phyloP scores from a whole-genome alignment of 30 jellyfish, hydroid and myxozoan species.

The Sanderia malayensis region DNA sequence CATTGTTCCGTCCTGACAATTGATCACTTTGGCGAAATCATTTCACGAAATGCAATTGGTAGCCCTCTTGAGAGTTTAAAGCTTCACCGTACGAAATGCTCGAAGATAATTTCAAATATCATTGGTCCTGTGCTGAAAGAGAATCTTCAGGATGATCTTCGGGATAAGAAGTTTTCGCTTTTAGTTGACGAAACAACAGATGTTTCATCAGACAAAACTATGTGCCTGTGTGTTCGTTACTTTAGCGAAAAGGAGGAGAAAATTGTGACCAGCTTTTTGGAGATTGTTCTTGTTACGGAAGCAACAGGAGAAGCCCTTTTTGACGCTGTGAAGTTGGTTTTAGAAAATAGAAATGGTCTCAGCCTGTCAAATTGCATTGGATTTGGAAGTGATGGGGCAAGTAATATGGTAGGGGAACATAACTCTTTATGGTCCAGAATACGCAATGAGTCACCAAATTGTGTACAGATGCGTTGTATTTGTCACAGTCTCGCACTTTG shows the following conservation, averaged over 20 bases:
- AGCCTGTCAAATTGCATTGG: background rate
- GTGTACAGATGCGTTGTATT: conserved; percentile 18
- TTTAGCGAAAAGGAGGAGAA: conserved; percentile 15
- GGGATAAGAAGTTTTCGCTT: conserved; percentile 18
- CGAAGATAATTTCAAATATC: background rate
- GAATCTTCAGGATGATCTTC: conserved; percentile 19
- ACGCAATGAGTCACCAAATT: conserved; percentile 27
- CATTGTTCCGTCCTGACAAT: conserved; percentile 1
- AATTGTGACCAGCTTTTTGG: conserved; percentile 18
- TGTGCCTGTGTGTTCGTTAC: conserved; percentile 15
- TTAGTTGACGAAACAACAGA: background rate
- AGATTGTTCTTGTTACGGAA: background rate
- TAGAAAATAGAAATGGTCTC: background rate
- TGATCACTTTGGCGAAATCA: background rate
- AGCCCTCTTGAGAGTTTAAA: background rate
- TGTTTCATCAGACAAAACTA: background rate
- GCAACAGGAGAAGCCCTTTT: background rate
- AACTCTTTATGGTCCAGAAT: conserved; percentile 56
- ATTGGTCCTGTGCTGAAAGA: background rate
- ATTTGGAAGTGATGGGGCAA: conserved; percentile 27
- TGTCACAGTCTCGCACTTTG: conserved; percentile 39
- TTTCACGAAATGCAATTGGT: background rate
- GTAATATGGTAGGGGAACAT: conserved; percentile 30
- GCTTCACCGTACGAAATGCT: conserved; percentile 28
- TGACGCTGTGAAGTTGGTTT: background rate